phyloP scores from a whole-genome alignment of 2,113 vertebrate species.

The Xiphias gladius region DNA sequence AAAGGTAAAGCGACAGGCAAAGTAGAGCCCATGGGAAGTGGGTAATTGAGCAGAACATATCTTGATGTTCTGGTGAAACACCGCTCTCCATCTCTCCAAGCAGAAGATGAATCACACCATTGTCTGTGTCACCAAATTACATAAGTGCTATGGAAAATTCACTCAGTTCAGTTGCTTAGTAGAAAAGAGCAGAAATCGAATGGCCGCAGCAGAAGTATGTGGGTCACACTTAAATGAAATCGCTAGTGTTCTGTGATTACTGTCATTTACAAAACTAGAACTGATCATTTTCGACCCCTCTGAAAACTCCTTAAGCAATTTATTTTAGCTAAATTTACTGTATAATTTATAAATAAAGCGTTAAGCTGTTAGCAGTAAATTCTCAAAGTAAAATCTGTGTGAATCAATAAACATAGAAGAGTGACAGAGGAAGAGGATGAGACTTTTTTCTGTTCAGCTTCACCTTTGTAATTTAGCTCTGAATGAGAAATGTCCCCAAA shows the following conservation, averaged over 20 bases:
- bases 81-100: conserved; percentile 43
- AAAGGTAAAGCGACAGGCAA: conserved; percentile 54
- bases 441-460: conserved; percentile 15
- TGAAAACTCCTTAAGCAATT: neutral
- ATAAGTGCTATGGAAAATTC: conserved; percentile 72
- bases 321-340: neutral
- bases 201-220: conserved; percentile 30
- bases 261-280: conserved; percentile 33
- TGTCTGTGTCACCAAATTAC: conserved; percentile 73
- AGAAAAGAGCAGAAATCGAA: conserved; percentile 53
- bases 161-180: conserved; percentile 58
- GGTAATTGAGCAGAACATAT: conserved; percentile 78
- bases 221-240: conserved; percentile 36
- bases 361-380: neutral
- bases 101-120: conserved; percentile 74
- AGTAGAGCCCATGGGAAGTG: conserved; percentile 38
- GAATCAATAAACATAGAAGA: neutral
- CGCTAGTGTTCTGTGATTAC: conserved; percentile 12
- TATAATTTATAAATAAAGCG: neutral
- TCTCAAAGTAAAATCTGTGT: neutral
- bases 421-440: neutral
- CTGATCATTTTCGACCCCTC: neutral
- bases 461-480: conserved; percentile 3
- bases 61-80: conserved; percentile 70
- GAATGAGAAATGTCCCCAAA: conserved; percentile 8